phyloP scores from a whole-genome alignment of 2,797 vertebrate genomes.

The Orientallactaga sibirica region DNA sequence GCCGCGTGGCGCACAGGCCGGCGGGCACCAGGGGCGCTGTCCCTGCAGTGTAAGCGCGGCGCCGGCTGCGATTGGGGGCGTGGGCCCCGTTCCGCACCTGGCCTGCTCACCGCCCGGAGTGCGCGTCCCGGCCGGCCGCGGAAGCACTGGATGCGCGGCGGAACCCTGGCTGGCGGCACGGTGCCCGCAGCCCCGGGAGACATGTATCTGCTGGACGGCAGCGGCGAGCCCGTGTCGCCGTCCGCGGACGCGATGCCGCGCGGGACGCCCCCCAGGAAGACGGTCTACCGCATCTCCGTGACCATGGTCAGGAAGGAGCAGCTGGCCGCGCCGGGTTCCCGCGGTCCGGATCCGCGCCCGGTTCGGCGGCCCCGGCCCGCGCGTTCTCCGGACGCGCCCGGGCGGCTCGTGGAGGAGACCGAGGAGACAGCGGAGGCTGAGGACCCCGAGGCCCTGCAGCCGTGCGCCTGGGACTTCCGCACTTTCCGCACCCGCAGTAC shows the following conservation, averaged over 20 bases:
- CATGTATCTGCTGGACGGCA: conserved; percentile 83
- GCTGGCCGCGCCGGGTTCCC: conserved; percentile 83
- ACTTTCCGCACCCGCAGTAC: conserved; percentile 95
- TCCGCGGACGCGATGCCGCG: conserved; percentile 74
- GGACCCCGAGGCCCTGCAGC: conserved; percentile 88
- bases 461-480: conserved; percentile 87
- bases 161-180: conserved; percentile 13
- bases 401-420: conserved; percentile 55
- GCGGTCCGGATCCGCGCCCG: conserved; percentile 51
- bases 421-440: conserved; percentile 76
- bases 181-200: conserved; percentile 23
- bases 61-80: conserved; percentile 38
- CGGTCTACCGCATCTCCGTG: conserved; percentile 96
- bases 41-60: conserved; percentile 42
- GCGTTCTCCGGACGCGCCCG: conserved; percentile 63
- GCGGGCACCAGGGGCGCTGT: conserved; percentile 27
- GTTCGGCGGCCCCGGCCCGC: conserved; percentile 65
- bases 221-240: conserved; percentile 71
- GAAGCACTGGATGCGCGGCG: conserved; percentile 55
- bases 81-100: conserved; percentile 27
- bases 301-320: conserved; percentile 96
- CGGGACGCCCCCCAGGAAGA: conserved; percentile 83
- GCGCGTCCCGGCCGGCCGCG: background rate
- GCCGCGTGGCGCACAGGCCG: conserved; percentile 53
- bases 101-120: background rate